Base-by-base conservation (phyloP, 2,113 vertebrate species). In the Albula goreensis region DNA sequence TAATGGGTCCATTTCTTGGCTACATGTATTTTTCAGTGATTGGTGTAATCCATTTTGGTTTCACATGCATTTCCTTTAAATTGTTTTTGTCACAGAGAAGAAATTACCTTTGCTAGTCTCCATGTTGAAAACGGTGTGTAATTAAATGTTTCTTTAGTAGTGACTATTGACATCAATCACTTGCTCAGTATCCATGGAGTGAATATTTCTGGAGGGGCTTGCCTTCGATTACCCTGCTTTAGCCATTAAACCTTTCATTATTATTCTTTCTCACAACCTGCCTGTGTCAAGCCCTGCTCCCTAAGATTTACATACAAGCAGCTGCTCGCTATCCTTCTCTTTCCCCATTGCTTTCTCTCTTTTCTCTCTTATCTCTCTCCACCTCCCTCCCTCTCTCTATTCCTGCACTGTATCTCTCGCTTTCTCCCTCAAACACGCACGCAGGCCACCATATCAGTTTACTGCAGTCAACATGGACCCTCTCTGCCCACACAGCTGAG, bases 401-500 rank as follows among this genome's bases (percentile, higher is more conserved):
- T 41, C 31, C 31, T 41, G 31, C 31, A 41, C 74, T 78, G 74
- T 41, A 17, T 78, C 63, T 0, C 22, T n/a, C 17, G 3, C 19
- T 9, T 22, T 70, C 17, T 5, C 22, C n/a, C 63, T 70, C 63
- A 17, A 9, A 10, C 22, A 74, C 70, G 10, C n/a, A 31, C 70
- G 6, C 70, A 74, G 22, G 10, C 70, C 70, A 1, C 25, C n/a
- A n/a, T 74, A 74, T 74, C 70, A 74, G 17, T 7, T 74, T 74
- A 74, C 70, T 74, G 70, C 70, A 74, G 70, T 74, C 70, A 31
- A n/a, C 31, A 8, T 31, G 70, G n/a, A 74, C 31, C 60, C 60
- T 25, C 70, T 74, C 70, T 74, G 70, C n/a, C 70, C 70, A 74
- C 70, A 74, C 70, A 74, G 70, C 70, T 74, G 70, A 74, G n/a